Evolutionary conservation across 92 coral and sea anemone species (phyloP).

Genomic region (Virgularia gustaviana): DNA sequence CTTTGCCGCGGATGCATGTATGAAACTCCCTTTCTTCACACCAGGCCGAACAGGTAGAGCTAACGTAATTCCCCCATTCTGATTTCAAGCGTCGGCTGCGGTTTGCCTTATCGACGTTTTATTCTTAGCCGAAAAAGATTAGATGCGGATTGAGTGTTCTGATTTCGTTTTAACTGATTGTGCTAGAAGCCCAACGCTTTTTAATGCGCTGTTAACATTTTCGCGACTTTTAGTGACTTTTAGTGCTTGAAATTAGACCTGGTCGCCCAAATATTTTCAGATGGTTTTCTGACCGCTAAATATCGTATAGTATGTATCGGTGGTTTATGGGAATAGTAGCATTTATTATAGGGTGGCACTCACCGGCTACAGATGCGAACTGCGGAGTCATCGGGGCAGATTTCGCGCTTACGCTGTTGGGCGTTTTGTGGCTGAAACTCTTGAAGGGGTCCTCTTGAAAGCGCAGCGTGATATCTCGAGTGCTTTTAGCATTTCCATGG

Average conservation of each 20-base stretch:
- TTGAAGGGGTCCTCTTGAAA: not conserved
- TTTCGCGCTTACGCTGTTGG: not conserved
- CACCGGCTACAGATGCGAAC: no score
- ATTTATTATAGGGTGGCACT: no score
- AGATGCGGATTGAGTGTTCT: not conserved
- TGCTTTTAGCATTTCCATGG: not conserved
- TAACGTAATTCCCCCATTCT: not conserved
- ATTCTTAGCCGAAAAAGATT: not conserved
- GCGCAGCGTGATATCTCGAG: constrained; percentile 11
- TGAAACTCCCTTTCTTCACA: not conserved
- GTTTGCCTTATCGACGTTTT: not conserved
- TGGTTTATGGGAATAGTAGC: no score
- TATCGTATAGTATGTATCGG: no score
- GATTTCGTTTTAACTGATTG: not conserved
- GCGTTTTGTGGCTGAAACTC: not conserved
- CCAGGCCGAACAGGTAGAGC: not conserved
- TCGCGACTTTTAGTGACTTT: no score
- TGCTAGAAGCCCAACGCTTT: no score
- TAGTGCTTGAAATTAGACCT: no score
- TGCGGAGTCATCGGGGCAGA: not conserved
- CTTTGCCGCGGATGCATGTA: not conserved
- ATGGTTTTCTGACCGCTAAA: no score
- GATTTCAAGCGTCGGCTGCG: not conserved
- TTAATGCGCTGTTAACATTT: no score
- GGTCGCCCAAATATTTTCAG: no score